Conservation (phyloP, 1,140 invertebrate genomes). For the Drosophila takahashii region DNA sequence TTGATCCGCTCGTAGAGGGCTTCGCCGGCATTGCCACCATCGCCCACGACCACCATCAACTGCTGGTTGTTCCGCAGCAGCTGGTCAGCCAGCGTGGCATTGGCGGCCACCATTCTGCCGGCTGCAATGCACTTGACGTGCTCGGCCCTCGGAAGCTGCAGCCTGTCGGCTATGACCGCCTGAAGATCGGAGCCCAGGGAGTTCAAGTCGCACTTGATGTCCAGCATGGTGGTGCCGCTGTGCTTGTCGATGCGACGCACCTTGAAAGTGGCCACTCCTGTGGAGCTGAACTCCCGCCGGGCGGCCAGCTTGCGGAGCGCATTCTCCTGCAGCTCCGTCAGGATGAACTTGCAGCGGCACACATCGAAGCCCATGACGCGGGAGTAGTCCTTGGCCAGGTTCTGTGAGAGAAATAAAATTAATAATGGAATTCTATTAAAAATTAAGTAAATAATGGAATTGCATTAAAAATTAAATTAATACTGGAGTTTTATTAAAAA, state of each 20-base stretch:
- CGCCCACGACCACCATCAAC: slow-evolving; percentile 87
- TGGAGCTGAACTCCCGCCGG: slow-evolving; percentile 87
- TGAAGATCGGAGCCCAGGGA: slow-evolving; percentile 86
- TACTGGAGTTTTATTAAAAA: too few relatives aligned
- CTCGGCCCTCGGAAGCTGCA: slow-evolving; percentile 67
- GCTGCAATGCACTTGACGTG: slow-evolving; percentile 89
- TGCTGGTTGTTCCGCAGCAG: slow-evolving; percentile 88
- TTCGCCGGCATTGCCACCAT: slow-evolving; percentile 77
- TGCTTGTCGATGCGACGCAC: slow-evolving; percentile 70
- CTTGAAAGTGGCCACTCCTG: slow-evolving; percentile 85
- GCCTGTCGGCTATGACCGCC: slow-evolving; percentile 85
- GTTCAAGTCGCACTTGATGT: slow-evolving; percentile 73
- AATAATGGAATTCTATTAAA: too few relatives aligned
- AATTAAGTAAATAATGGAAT: too few relatives aligned
- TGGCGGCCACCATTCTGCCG: slow-evolving; percentile 88
- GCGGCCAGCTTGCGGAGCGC: slow-evolving; percentile 89
- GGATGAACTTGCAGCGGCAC: slow-evolving; percentile 85
- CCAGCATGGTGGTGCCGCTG: slow-evolving; percentile 71
- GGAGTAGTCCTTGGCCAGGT: slow-evolving; percentile 85
- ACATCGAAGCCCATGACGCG: slow-evolving; percentile 85
- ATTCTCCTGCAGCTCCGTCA: slow-evolving; percentile 88
- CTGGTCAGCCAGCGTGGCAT: slow-evolving; percentile 86
- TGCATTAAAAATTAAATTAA: too few relatives aligned
- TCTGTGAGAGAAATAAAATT: slow-evolving; percentile 82
- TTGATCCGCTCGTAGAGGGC: slow-evolving; percentile 68